Evolutionary conservation across 2,797 vertebrate species (phyloP), one percentile per base, ranked within the genome.

Genomic region (Hoplostethus mediterraneus): DNA sequence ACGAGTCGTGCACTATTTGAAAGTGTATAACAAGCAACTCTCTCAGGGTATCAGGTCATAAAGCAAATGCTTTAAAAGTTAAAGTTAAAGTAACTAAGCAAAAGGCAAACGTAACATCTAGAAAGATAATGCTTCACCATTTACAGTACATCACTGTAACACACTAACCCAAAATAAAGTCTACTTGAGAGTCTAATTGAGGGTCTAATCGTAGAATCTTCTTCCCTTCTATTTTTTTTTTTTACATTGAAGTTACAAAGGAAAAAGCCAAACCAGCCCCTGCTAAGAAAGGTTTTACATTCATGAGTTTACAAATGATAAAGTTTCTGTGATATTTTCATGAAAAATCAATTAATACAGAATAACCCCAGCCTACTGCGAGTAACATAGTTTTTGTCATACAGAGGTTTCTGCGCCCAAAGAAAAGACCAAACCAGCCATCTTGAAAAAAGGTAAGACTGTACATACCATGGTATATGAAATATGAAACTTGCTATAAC

Each of bases 401-500:
- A 45, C 80, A 92, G 91, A 82, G 52, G 58, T 70, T 44, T 63
- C 74, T 59, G 71, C 61, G 60, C 55, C 72, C 14, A 82, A 86
- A 71, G 69, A 84, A 76, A 92, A 89, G 75, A 33, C 11, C 16
- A 86, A 90, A 84, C 42, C 85, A 59, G 71, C 12, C 0, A 28
- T 71, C 5, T 53, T 70, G 40, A 88, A 81, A 65, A 91, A 90
- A 90, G 88, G 92, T 90, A 63, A 53, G 45, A 5, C 7, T 33
- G 5, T 60, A 4, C 11, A 60, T 53, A 5, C 57, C 17, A 8
- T 42, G 7, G 9, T 30, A 17, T n/a, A 63, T 10, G 30, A 57
- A 9, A 73, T 40, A 61, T 31, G 14, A 59, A 61, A 33, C 3
- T 17, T 36, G 60, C 3, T 8, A 1, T 14, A 60, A 33, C 13